Evolutionary conservation across 1,140 invertebrate species (phyloP).

Genomic region (Mamestra configurata): DNA sequence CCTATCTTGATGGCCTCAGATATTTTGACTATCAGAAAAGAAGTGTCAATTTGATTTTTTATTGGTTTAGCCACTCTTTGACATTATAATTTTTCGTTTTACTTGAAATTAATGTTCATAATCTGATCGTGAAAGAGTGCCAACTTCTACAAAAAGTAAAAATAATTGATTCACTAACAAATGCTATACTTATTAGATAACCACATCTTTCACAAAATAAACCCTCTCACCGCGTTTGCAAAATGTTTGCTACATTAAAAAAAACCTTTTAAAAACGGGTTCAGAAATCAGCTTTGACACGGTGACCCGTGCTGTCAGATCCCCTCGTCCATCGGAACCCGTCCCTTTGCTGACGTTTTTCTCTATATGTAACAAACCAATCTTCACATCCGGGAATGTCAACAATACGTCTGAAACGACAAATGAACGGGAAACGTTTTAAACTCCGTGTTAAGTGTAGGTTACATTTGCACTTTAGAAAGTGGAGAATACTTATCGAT

Average conservation of each 20-base stretch:
- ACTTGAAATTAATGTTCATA: no score
- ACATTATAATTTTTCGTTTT: background rate
- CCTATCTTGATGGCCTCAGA: background rate
- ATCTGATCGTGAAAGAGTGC: no score
- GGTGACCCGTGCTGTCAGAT: constrained; percentile 37
- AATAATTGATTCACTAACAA: background rate
- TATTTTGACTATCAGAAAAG: background rate
- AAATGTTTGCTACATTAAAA: constrained; percentile 14
- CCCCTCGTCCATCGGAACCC: constrained; percentile 29
- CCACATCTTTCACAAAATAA: background rate
- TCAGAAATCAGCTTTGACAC: constrained; percentile 34
- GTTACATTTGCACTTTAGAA: background rate
- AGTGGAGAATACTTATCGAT: no score
- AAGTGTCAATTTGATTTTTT: background rate
- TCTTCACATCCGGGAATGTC: background rate
- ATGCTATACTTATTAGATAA: background rate
- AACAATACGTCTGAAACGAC: constrained; percentile 34
- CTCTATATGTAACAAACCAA: constrained; percentile 29
- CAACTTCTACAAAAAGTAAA: background rate
- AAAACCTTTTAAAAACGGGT: constrained; percentile 30
- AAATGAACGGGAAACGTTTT: constrained; percentile 34
- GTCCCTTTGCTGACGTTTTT: constrained; percentile 40
- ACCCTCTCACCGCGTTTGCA: background rate
- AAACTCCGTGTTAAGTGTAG: constrained; percentile 2
- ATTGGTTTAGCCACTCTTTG: background rate